Conservation (phyloP, 2,113 vertebrate species). For the Macquaria ambigua region DNA sequence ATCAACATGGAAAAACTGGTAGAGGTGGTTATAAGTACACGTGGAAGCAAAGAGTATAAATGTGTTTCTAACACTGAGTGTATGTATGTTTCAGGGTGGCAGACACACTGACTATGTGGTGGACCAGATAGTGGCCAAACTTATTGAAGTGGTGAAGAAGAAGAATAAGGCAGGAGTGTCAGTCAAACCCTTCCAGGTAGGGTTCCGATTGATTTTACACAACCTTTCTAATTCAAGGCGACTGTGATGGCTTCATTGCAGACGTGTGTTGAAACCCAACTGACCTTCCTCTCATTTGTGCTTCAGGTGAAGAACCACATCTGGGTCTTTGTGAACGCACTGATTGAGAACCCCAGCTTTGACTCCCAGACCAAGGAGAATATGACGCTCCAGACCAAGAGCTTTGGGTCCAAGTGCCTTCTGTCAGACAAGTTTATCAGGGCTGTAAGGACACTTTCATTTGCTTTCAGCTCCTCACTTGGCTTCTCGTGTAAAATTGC, state of each 20-base stretch:
- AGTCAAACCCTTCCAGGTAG: slow-evolving; percentile 98
- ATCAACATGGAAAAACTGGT: accelerated
- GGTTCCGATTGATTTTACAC: not conserved
- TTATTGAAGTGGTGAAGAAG: slow-evolving; percentile 99
- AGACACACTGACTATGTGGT: slow-evolving; percentile 97
- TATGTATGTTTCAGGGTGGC: slow-evolving; percentile 87
- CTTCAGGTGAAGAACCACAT: slow-evolving; percentile 98
- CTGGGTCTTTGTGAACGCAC: slow-evolving; percentile 98
- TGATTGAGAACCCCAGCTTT: slow-evolving; percentile 98
- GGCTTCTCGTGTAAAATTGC: not conserved
- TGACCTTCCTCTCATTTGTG: slow-evolving; percentile 10
- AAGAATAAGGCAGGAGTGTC: slow-evolving; percentile 99
- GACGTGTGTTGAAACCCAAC: not conserved
- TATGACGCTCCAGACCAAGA: slow-evolving; percentile 98
- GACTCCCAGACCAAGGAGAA: slow-evolving; percentile 99
- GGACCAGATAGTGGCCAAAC: slow-evolving; percentile 97
- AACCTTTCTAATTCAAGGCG: not conserved
- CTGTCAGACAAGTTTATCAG: slow-evolving; percentile 97
- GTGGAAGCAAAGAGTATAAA: accelerated
- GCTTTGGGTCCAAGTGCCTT: slow-evolving; percentile 96
- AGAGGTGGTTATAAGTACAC: not conserved
- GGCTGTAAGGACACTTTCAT: slow-evolving; percentile 86
- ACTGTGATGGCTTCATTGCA: not conserved
- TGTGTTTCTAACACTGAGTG: not conserved
- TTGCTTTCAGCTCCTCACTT: not conserved